Evolutionary conservation across 1,140 invertebrate genomes (phyloP), one percentile per base, ranked within the genome.

Genomic region (Trichonephila clavata): DNA sequence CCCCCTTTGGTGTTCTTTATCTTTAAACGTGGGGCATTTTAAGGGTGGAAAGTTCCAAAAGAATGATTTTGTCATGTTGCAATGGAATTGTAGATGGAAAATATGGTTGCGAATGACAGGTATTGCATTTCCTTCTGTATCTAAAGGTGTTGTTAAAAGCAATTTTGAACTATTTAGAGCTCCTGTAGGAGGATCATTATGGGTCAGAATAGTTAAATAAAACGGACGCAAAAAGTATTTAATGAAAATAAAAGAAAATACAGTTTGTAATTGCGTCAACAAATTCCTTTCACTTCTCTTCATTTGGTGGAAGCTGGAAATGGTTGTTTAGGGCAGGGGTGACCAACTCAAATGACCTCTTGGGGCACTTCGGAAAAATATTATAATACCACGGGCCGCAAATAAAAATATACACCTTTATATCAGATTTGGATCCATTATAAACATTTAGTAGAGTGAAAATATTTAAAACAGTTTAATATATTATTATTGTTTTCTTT

Each of bases 31-130:
- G 77, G 59, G 89, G 77, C 59, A 80, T 43, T 83, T 91, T 63
- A 8, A n/a, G 89, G 89, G 18, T 39, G 32, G n/a, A 27, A 43
- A 21, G 77, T n/a, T 60, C 24, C 27, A 27, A 83, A 91, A 83
- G 89, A 91, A 83, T 81, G 59, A 6, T 83, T 91, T 43, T 20
- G 27, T 65, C 83, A 57, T 91, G 77, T 91, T 59, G 89, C 77
- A 91, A 91, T 2, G 5, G 21, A 21, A 65, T 18, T 43, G 50
- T 32, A 60, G 43, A 59, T 18, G 21, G 50, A 90, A 90, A 91
- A 91, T 91, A 91, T 91, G 89, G 59, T 14, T 43, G n/a, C 32
- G 50, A 83, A 91, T 91, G 89, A 91, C 77, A 91, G 89, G 27
- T 63, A n/a, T 91, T 59, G 21, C 57, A 59, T 90, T 80, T 86